Conservation (phyloP, 92 coral and sea anemone species). For the Desmophyllum pertusum region DNA sequence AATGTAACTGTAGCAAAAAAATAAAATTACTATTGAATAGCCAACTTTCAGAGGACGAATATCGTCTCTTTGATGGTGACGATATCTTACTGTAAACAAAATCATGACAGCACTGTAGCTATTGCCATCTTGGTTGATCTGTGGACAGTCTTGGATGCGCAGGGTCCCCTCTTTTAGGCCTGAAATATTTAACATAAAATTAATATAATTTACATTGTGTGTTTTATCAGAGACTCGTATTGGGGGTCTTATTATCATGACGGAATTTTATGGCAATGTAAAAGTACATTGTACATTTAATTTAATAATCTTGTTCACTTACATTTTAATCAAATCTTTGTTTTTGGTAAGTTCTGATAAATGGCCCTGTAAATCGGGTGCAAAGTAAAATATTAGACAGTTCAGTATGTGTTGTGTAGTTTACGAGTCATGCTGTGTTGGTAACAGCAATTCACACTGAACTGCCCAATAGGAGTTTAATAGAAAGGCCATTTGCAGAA, state of each 20-base stretch:
- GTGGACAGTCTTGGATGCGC: neutral
- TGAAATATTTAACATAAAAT: neutral
- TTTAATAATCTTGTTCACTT: too few relatives aligned
- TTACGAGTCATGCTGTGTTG: neutral
- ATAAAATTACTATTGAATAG: neutral
- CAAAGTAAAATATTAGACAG: neutral
- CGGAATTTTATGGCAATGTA: too few relatives aligned
- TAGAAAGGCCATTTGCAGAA: too few relatives aligned
- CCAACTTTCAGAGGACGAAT: neutral
- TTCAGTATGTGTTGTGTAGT: neutral
- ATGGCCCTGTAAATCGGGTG: conserved; percentile 49
- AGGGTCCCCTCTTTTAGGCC: conserved; percentile 13
- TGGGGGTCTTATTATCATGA: too few relatives aligned
- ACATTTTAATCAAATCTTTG: conserved; percentile 65
- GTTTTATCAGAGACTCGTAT: too few relatives aligned
- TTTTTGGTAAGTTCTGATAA: conserved; percentile 62
- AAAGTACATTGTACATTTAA: too few relatives aligned
- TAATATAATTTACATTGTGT: neutral
- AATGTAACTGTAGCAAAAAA: too few relatives aligned
- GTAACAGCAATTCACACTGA: neutral
- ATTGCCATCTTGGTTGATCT: conserved; percentile 42
- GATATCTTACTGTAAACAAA: neutral
- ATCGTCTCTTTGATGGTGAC: neutral
- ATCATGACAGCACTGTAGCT: neutral
- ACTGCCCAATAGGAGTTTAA: too few relatives aligned